Base-by-base conservation (phyloP, 2,797 vertebrate genomes). In the Thunnus albacares region DNA sequence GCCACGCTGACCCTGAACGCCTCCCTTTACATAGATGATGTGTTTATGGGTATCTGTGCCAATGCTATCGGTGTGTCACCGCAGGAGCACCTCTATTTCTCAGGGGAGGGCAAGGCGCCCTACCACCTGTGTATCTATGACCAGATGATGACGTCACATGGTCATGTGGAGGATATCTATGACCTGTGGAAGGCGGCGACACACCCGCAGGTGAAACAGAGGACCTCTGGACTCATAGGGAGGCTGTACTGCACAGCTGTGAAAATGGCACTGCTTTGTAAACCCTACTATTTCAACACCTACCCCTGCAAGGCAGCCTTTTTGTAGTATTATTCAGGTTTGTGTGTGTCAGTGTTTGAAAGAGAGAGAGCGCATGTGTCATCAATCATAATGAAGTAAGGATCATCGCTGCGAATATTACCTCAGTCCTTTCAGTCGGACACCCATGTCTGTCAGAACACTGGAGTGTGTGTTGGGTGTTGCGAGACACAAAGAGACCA, bases 11-110 rank as follows among this genome's bases (percentile, higher is more conserved):
- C 95, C 22, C 93, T 99, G 55, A 99, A 98, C 15, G 96, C 97
- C 30, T 97, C 97, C 15, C 87, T 99, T 68, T 96, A 98, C 90
- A 99, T 99, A 65, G 98, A 99, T 3, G 98, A 99, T 33, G 98
- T 99, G 89, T 99, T 99, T 91, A 98, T 99, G 96, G 98, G 98
- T 82, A 96, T 99, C 80, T 99, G 97, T 77, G 98, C 96, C 87
- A 97, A 95, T 20, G 96, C 96, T 56, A 86, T 97, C 38, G 96
- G 96, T 55, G 90, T 99, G 66, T 94, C 96, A 30, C 98, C 98
- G 15, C 97, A 97, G 64, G 80, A 96, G 53, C 96, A 99, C 4
- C 76, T 90, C 1, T 99, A 95, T 90, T 99, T 99, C 94, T 96
- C 97, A 47, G 98, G 98, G 43, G 98, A 98, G 92, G 97, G 96